Conservation (phyloP, 2,113 vertebrate genomes). For the Eudyptes chrysolophus region DNA sequence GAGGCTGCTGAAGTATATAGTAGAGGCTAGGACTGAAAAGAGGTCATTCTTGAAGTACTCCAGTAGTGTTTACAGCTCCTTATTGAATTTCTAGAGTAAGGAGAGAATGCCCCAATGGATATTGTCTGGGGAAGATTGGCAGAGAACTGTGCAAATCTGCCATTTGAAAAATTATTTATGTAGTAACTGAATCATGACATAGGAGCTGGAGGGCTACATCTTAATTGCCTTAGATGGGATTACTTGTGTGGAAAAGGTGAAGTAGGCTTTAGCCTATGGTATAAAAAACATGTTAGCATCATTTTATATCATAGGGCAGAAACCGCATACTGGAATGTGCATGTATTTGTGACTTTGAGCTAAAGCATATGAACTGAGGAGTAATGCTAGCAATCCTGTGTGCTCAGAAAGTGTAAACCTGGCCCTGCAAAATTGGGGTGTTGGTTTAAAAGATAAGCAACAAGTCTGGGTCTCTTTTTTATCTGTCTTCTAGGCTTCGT, state of each 20-base stretch:
- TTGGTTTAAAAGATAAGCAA: background rate
- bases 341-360: background rate
- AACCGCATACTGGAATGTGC: rapidly evolving
- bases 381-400: background rate
- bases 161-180: background rate
- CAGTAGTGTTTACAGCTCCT: background rate
- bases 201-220: background rate
- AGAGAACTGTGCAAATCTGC: background rate
- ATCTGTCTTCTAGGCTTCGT: background rate
- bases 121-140: background rate
- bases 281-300: background rate
- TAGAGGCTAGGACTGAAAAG: background rate
- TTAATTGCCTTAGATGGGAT: background rate
- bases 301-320: background rate
- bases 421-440: background rate
- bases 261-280: background rate
- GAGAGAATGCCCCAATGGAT: background rate
- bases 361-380: background rate
- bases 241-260: background rate
- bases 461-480: background rate
- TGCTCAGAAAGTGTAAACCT: background rate
- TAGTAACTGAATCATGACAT: background rate
- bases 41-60: background rate
- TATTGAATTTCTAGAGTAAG: background rate
- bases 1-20: background rate